These are phyloP conservation scores for Rhopalosiphum padi DNA, from an alignment of 1,140 invertebrate genomes.

Conservation along the genomic window DNA sequence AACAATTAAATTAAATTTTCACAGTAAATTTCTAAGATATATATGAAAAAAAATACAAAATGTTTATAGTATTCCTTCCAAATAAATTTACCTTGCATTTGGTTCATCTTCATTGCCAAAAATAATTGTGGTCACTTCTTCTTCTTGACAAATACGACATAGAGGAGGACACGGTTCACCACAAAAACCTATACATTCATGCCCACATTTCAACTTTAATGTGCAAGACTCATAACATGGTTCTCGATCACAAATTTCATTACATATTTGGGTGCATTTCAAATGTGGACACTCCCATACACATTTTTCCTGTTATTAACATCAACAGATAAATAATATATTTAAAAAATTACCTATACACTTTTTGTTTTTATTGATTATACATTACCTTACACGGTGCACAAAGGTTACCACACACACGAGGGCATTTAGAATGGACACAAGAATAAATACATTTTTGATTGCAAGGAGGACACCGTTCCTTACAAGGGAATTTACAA, in stretches of 20 bases:
- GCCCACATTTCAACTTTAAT: slow-evolving; percentile 66
- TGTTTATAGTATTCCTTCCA: background rate
- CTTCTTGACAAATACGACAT: slow-evolving; percentile 66
- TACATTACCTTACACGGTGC: slow-evolving; percentile 66
- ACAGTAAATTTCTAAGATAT: background rate
- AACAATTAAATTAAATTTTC: background rate
- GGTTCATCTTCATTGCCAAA: slow-evolving; percentile 69
- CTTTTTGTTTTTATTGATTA: background rate
- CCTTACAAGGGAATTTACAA: slow-evolving; percentile 70
- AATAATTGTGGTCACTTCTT: slow-evolving; percentile 66
- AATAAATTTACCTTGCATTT: slow-evolving; percentile 66
- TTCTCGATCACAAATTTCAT: slow-evolving; percentile 65
- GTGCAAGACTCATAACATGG: slow-evolving; percentile 68
- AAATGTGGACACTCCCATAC: slow-evolving; percentile 67
- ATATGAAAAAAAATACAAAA: background rate
- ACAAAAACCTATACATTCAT: slow-evolving; percentile 73
- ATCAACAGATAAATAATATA: background rate
- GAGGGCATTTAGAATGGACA: slow-evolving; percentile 67
- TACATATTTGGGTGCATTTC: slow-evolving; percentile 68
- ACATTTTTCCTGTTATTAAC: slow-evolving; percentile 64
- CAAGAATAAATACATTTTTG: slow-evolving; percentile 69
- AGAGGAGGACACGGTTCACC: slow-evolving; percentile 70
- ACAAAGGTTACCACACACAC: slow-evolving; percentile 70
- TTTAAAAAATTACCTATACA: background rate
- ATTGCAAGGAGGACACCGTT: slow-evolving; percentile 71